These are phyloP conservation scores for Macroramphosus scolopax DNA, from an alignment of 2,797 vertebrate species.

Conservation along the genomic window DNA sequence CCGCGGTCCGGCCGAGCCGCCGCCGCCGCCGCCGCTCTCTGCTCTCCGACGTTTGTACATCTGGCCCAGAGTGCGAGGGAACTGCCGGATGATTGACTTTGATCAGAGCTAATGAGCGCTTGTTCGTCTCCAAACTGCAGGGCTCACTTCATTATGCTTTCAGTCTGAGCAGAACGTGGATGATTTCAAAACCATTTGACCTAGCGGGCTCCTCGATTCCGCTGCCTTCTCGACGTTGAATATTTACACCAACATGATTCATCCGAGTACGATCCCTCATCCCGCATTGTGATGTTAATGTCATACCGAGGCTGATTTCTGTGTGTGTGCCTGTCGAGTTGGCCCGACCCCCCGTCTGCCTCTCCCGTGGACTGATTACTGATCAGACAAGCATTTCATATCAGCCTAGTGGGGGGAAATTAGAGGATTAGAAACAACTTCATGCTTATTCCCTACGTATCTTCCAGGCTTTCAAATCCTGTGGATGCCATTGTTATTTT, in stretches of 20 bases:
- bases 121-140: constrained; percentile 21
- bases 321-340: constrained; percentile 32
- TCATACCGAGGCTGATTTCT: constrained; percentile 39
- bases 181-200: constrained; percentile 32
- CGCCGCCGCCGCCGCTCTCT: no score
- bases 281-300: constrained; percentile 51
- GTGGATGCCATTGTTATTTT: constrained; percentile 74
- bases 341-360: constrained; percentile 64
- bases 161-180: constrained; percentile 15
- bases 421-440: constrained; percentile 77
- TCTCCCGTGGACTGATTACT: constrained; percentile 70
- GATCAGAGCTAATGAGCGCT: constrained; percentile 50
- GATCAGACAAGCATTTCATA: constrained; percentile 70
- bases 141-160: constrained; percentile 26
- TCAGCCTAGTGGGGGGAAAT: constrained; percentile 73
- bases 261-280: constrained; percentile 37
- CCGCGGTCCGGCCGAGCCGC: no score
- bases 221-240: constrained; percentile 33
- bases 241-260: constrained; percentile 39
- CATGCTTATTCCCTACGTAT: constrained; percentile 66
- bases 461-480: constrained; percentile 70
- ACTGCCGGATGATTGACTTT: constrained; percentile 50
- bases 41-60: no score
- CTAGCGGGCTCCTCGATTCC: constrained; percentile 3
- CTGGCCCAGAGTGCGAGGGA: no score